Conservation (phyloP, 1,140 invertebrate genomes). For the Pseudachorutes palmiensis region DNA sequence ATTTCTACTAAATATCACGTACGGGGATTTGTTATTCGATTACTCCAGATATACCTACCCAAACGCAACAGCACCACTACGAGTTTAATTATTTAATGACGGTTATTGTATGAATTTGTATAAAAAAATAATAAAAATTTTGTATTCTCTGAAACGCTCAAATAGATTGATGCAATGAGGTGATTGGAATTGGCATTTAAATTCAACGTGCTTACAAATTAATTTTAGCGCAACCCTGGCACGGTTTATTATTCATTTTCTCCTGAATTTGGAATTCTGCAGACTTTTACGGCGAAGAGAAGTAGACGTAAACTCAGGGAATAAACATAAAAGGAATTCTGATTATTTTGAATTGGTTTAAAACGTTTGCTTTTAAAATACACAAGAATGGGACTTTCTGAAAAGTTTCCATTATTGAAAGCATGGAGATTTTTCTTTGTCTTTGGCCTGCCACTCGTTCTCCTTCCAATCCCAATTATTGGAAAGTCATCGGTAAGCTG, state of each 20-base stretch:
- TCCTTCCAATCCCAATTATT: conserved; percentile 24
- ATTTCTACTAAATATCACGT: conserved; percentile 28
- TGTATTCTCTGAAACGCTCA: too few relatives aligned
- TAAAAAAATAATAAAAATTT: too few relatives aligned
- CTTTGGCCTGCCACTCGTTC: conserved; percentile 17
- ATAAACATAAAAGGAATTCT: neutral
- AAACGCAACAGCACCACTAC: neutral
- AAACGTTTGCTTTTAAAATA: neutral
- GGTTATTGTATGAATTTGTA: too few relatives aligned
- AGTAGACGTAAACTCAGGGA: neutral
- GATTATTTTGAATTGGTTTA: neutral
- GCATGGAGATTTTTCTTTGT: conserved; percentile 26
- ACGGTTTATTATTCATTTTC: too few relatives aligned
- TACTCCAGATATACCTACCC: conserved; percentile 29
- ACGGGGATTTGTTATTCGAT: conserved; percentile 30
- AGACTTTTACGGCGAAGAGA: too few relatives aligned
- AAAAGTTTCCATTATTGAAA: neutral
- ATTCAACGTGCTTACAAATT: too few relatives aligned
- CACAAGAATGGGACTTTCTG: neutral
- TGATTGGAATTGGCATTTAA: too few relatives aligned
- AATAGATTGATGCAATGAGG: too few relatives aligned
- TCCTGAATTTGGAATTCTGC: too few relatives aligned
- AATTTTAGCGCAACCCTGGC: too few relatives aligned
- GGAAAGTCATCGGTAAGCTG: conserved; percentile 15
- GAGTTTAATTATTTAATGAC: too few relatives aligned